Evolutionary conservation across 2,888 invertebrate species (phyloP).

Genomic region (Heteromyza rotundicornis): DNA sequence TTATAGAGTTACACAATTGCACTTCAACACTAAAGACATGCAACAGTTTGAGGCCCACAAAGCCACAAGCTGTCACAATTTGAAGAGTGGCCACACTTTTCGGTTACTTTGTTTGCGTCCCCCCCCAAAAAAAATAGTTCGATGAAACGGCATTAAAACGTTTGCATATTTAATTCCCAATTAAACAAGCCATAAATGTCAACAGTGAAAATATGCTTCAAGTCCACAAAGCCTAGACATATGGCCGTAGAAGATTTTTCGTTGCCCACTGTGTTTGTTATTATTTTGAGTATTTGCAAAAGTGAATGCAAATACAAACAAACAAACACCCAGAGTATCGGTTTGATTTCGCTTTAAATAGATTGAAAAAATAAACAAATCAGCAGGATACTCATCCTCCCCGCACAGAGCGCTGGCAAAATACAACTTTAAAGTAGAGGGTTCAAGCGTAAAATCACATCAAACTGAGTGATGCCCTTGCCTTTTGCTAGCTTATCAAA

Average conservation of each 20-base stretch:
- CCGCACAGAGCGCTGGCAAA: not conserved
- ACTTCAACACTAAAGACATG: constrained; percentile 1
- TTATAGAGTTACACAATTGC: not conserved
- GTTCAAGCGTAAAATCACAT: not conserved
- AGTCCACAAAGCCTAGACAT: too few species aligned
- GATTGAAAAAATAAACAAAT: not conserved
- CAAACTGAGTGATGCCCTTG: not conserved
- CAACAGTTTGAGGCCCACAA: not conserved
- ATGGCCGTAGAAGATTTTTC: too few species aligned
- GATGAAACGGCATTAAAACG: too few species aligned
- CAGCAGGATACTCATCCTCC: not conserved
- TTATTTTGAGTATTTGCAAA: not conserved
- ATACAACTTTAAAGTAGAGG: not conserved
- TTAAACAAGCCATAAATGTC: constrained; percentile 12
- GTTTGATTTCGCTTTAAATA: not conserved
- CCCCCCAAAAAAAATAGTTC: too few species aligned
- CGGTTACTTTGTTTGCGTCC: not conserved
- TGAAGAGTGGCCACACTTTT: constrained; percentile 2
- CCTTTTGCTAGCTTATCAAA: constrained; percentile 1
- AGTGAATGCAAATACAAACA: constrained; percentile 1
- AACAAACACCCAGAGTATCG: too few species aligned
- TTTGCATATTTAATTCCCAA: constrained; percentile 4
- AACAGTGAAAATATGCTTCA: not conserved
- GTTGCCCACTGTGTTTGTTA: too few species aligned
- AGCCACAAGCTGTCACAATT: not conserved